Percentiles rank a stretch among this genome's conserved stretches.
phyloP scores from a whole-genome alignment of 2,113 vertebrate species.

The Mustelus asterias region DNA sequence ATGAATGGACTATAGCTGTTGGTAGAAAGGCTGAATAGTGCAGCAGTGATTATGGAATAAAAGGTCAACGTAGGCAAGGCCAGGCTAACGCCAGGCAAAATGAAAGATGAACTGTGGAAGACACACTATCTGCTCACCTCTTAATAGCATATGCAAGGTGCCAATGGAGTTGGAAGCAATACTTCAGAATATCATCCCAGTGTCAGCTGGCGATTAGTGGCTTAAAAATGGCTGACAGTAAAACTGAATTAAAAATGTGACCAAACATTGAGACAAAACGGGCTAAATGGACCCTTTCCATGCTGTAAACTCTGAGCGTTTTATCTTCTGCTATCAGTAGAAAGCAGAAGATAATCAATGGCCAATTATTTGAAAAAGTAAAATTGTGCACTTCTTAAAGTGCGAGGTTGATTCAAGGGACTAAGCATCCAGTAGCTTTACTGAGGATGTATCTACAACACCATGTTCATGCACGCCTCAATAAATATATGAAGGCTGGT shows the following conservation, averaged over 20 bases:
- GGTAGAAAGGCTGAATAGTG: neutral
- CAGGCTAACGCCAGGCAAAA: neutral
- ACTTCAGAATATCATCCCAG: neutral
- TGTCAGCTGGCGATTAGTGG: neutral
- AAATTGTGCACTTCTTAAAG: neutral
- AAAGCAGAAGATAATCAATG: neutral
- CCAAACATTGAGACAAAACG: neutral
- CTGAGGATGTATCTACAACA: neutral
- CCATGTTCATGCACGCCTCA: neutral
- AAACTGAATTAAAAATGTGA: neutral
- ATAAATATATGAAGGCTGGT: neutral
- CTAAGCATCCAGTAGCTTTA: neutral
- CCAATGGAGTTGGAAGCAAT: neutral
- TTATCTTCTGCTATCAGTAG: neutral
- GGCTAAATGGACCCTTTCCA: neutral
- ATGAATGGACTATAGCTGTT: neutral
- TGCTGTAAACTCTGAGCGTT: neutral
- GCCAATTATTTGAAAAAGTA: neutral
- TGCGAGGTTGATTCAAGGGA: neutral
- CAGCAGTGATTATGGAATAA: neutral
- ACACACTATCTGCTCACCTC: neutral
- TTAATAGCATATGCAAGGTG: neutral
- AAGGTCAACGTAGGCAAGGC: neutral
- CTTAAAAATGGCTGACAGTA: neutral
- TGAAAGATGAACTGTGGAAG: neutral